Evolutionary conservation across 2,888 invertebrate genomes (phyloP), one percentile per base, ranked within the genome.

Genomic region (Acrocera orbiculus): DNA sequence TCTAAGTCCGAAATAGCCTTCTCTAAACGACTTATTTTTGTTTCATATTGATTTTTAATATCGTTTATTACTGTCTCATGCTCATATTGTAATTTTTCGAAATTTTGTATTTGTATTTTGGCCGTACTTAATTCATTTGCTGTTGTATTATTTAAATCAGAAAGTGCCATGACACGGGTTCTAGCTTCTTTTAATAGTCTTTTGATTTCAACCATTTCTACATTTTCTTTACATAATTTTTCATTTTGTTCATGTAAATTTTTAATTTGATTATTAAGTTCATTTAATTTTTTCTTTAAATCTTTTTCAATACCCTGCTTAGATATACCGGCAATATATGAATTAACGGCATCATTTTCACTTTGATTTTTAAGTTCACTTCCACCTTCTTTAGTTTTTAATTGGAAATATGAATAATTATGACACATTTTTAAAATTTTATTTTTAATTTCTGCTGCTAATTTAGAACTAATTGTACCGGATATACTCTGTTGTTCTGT

Each of bases 151-250:
- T 76, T 78, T 13, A 70, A 63, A 47, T 81, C 80, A 0, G 77
- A 76, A 19, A 82, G 55, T 40, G 69, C 71, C 46, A 75, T 70
- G 38, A 82, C 80, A 49, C 76, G 73, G 36, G 69, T 71, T 50
- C 80, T 75, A 2, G 81, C 78, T 45, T 75, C 78, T 48, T 76
- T 76, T 23, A 81, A 63, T 7, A 81, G 65, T 35, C 66, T 65
- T 49, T 69, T 76, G 44, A 79, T 76, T 43, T 70, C 67, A 46
- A 71, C 70, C 4, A 80, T 52, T 38, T 66, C 66, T 30, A 78
- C 77, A 29, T 73, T 69, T 45, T 72, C 77, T 26, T 64, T 64
- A 55, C 70, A 55, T 48, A 66, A 53, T 50, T 64, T 61, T 48
- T 76, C 62, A 46, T 67, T 57, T 44, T 70, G 69, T 34, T 65